Conservation (phyloP, 2,797 vertebrate genomes). For the Chromobotia macracanthus region DNA sequence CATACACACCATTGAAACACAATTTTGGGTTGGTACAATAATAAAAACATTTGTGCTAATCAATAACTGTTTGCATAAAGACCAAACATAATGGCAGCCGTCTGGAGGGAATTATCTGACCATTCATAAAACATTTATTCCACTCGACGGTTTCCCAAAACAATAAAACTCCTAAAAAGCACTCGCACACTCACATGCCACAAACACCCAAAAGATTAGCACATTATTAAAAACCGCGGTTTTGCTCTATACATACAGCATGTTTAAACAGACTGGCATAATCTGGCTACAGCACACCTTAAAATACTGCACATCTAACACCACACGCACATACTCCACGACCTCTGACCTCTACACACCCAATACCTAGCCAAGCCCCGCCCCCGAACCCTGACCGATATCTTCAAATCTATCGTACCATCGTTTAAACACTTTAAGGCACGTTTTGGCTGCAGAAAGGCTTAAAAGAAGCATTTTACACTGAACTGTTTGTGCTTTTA, state of each 20-base stretch:
- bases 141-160: slow-evolving; percentile 67
- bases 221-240: slow-evolving; percentile 70
- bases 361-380: not conserved
- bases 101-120: slow-evolving; percentile 70
- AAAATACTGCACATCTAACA: slow-evolving; percentile 75
- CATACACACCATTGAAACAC: slow-evolving; percentile 78
- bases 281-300: slow-evolving; percentile 75
- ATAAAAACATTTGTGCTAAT: slow-evolving; percentile 76
- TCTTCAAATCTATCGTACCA: slow-evolving; percentile 65
- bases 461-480: slow-evolving; percentile 75
- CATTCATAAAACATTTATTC: slow-evolving; percentile 69
- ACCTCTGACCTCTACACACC: slow-evolving; percentile 75
- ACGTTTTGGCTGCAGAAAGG: slow-evolving; percentile 84
- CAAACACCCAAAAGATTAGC: slow-evolving; percentile 76
- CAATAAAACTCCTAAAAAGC: slow-evolving; percentile 75
- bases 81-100: slow-evolving; percentile 72
- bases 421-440: slow-evolving; percentile 79
- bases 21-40: slow-evolving; percentile 60
- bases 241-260: slow-evolving; percentile 64
- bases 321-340: slow-evolving; percentile 76
- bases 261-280: slow-evolving; percentile 76
- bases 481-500: slow-evolving; percentile 21
- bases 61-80: slow-evolving; percentile 69
- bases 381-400: not conserved
- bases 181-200: slow-evolving; percentile 57